phyloP scores from a whole-genome alignment of 2,113 vertebrate genomes.

The Cairina moschata region DNA sequence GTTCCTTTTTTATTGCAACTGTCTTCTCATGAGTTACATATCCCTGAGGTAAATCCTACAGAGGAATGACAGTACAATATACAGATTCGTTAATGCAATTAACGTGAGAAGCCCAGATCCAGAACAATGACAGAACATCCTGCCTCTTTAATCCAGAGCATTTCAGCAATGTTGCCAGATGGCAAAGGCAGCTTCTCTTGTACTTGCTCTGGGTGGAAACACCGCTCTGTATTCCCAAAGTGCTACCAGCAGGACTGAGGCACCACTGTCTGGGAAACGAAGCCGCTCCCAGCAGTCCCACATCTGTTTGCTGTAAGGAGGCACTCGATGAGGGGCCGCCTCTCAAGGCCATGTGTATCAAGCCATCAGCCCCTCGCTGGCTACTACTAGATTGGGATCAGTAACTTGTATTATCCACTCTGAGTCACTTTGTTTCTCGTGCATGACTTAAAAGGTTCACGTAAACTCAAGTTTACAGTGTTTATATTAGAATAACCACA shows the following conservation, averaged over 20 bases:
- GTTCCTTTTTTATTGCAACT: slow-evolving; percentile 89
- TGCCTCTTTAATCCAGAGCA: not conserved
- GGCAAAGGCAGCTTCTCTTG: not conserved
- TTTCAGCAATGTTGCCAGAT: not conserved
- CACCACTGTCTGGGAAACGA: not conserved
- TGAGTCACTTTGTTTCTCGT: not conserved
- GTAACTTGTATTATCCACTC: not conserved
- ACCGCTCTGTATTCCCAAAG: not conserved
- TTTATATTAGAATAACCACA: not conserved
- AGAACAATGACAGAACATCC: not conserved
- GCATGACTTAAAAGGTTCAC: not conserved
- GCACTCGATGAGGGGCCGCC: not conserved
- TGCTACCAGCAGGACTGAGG: not conserved
- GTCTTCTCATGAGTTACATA: slow-evolving; percentile 88
- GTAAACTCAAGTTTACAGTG: not conserved
- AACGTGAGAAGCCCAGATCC: not conserved
- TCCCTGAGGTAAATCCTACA: slow-evolving; percentile 85
- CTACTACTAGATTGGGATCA: not conserved
- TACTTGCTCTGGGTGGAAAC: not conserved
- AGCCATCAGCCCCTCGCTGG: not conserved
- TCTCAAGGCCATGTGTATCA: not conserved
- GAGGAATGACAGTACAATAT: not conserved
- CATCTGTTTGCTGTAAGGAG: not conserved
- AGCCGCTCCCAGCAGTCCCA: not conserved
- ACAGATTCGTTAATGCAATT: not conserved